A percentile compares a stretch with the other conserved stretches of the same genome.
Conservation (phyloP, 92 coral and sea anemone species). For the Parazoanthus swiftii region DNA sequence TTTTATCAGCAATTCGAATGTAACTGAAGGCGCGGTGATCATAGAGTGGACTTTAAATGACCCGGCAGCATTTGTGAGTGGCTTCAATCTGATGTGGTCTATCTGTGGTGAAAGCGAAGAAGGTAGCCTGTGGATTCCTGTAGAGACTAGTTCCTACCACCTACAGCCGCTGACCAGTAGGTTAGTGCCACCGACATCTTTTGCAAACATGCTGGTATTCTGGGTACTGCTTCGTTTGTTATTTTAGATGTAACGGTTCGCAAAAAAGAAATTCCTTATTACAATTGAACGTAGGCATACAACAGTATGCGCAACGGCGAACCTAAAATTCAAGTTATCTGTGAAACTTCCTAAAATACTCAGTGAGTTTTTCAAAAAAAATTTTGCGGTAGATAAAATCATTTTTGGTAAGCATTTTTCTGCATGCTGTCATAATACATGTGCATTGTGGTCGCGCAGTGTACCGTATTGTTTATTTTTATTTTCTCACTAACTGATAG, state of each 20-base stretch:
- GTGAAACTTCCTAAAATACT: too few species aligned
- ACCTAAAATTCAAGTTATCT: too few species aligned
- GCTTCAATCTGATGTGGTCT: conserved; percentile 55
- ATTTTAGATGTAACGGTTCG: neutral
- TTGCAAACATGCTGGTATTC: neutral
- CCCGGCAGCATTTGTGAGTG: conserved; percentile 32
- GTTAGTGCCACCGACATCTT: conserved; percentile 14
- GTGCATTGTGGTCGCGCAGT: too few species aligned
- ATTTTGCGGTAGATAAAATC: too few species aligned
- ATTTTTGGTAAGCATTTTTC: too few species aligned
- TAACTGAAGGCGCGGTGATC: conserved; percentile 50
- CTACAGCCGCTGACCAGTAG: conserved; percentile 47
- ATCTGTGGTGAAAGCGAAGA: conserved; percentile 20
- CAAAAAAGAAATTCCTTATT: neutral
- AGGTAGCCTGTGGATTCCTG: conserved; percentile 34
- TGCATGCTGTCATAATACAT: too few species aligned
- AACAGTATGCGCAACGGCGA: too few species aligned
- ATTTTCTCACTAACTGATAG: too few species aligned
- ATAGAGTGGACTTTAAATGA: conserved; percentile 44
- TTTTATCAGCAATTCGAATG: conserved; percentile 25
- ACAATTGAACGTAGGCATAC: neutral
- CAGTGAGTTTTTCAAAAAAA: too few species aligned
- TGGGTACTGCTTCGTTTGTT: neutral
- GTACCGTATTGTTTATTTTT: too few species aligned
- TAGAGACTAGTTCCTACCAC: conserved; percentile 30